Conservation (phyloP, 2,113 vertebrate species). For the Centropus unirufus region DNA sequence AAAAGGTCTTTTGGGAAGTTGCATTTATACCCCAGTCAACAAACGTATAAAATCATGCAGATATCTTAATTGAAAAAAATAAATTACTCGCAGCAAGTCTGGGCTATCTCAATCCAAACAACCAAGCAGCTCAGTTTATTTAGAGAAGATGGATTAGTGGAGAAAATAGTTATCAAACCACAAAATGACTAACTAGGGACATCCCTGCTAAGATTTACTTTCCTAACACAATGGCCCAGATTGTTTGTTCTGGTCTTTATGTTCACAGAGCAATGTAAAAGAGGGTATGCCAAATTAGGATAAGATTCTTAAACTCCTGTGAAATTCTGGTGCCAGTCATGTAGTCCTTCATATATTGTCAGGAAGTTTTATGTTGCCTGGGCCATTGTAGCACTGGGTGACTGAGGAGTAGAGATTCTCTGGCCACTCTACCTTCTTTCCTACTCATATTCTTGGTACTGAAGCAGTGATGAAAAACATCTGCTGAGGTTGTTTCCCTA, state of each 20-base stretch:
- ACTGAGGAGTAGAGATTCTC: background rate
- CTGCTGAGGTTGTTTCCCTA: background rate
- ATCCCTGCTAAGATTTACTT: slow-evolving; percentile 24
- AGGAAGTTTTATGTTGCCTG: background rate
- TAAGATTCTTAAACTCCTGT: background rate
- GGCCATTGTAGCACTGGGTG: background rate
- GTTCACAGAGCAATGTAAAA: background rate
- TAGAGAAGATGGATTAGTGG: background rate
- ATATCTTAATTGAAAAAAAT: slow-evolving; percentile 37
- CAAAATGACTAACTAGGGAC: slow-evolving; percentile 41
- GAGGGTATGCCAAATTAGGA: background rate
- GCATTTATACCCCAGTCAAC: background rate
- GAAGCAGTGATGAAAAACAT: slow-evolving; percentile 28
- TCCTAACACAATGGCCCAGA: background rate
- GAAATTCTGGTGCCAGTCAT: background rate
- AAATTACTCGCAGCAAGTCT: slow-evolving; percentile 19
- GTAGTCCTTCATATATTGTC: background rate
- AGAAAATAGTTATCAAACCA: slow-evolving; percentile 56
- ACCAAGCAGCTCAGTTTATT: slow-evolving; percentile 51
- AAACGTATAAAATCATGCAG: slow-evolving; percentile 43
- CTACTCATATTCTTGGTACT: background rate
- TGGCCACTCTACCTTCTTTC: background rate
- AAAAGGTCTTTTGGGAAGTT: background rate
- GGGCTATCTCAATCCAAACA: slow-evolving; percentile 47
- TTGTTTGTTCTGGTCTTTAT: background rate